Percentiles rank a stretch among this genome's conserved stretches.
phyloP scores from a whole-genome alignment of 2,888 invertebrate genomes.

The Griposia aprilina region DNA sequence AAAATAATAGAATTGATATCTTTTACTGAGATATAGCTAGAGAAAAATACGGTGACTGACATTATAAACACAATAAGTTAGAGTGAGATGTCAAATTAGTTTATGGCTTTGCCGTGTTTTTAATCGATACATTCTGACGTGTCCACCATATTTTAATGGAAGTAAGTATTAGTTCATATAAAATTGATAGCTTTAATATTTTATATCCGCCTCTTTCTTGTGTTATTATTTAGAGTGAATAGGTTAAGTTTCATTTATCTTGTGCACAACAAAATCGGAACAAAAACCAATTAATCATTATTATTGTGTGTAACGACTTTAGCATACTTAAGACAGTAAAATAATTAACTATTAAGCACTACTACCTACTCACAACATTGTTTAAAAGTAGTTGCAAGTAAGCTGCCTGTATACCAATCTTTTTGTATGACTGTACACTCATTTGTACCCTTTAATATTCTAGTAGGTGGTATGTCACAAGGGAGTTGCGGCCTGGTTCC shows the following conservation, averaged over 20 bases:
- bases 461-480: conserved; percentile 60
- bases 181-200: neutral
- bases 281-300: neutral
- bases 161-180: neutral
- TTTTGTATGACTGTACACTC: conserved; percentile 47
- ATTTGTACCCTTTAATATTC: conserved; percentile 68
- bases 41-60: neutral
- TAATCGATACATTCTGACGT: neutral
- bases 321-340: neutral
- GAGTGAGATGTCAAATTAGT: neutral
- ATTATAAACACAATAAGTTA: neutral
- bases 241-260: too few species aligned
- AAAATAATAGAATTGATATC: too few species aligned
- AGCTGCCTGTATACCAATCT: neutral
- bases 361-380: neutral
- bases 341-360: neutral
- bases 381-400: neutral
- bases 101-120: neutral
- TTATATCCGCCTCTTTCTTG: neutral
- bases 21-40: neutral
- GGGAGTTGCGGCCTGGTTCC: conserved; percentile 47
- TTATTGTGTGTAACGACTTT: neutral
- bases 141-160: neutral
- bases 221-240: neutral
- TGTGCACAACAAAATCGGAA: neutral